Evolutionary conservation across 2,113 vertebrate genomes (phyloP).

Genomic region (Zapornia atra): DNA sequence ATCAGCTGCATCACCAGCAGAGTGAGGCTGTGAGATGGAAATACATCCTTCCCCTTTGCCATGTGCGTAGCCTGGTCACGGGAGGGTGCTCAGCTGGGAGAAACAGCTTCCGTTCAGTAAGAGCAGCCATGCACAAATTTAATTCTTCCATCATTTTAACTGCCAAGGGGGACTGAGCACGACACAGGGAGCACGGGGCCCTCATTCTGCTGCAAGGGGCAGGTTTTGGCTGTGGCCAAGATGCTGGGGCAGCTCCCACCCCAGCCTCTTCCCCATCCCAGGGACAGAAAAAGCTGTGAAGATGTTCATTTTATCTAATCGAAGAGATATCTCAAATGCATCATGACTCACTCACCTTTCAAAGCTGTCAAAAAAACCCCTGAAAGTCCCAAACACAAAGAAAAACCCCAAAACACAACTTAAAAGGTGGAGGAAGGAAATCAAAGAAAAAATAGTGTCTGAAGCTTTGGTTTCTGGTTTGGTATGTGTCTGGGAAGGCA

Average conservation of each 20-base stretch:
- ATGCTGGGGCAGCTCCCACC: not conserved
- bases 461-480: not conserved
- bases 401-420: not conserved
- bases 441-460: not conserved
- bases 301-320: not conserved
- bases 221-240: not conserved
- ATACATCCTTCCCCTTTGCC: not conserved
- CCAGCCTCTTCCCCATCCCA: not conserved
- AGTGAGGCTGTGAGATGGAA: not conserved
- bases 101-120: not conserved
- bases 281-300: not conserved
- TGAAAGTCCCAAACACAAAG: not conserved
- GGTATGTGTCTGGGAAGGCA: not conserved
- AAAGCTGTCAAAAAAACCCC: not conserved
- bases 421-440: not conserved
- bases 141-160: not conserved
- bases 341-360: conserved; percentile 33
- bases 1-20: not conserved
- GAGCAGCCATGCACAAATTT: not conserved
- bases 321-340: not conserved
- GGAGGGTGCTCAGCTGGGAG: not conserved
- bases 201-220: not conserved
- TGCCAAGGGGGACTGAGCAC: not conserved
- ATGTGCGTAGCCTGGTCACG: not conserved
- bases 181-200: not conserved